These are phyloP conservation scores for Tipula unca DNA, from an alignment of 2,888 invertebrate species.

Conservation along the genomic window DNA sequence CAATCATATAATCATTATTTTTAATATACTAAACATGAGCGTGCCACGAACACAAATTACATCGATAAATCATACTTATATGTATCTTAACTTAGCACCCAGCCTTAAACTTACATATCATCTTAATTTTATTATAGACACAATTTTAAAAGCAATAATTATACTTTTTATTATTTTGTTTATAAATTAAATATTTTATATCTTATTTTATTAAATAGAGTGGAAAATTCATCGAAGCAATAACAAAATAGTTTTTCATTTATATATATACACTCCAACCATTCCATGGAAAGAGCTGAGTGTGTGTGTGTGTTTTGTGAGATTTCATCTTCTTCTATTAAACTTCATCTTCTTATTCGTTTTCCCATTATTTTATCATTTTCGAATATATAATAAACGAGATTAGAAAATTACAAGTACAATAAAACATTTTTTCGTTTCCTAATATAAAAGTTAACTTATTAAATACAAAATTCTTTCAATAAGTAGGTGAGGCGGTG, in stretches of 20 bases:
- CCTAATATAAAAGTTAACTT: too few species aligned
- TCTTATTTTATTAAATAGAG: neutral
- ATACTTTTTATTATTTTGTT: neutral
- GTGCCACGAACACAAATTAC: neutral
- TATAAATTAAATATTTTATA: neutral
- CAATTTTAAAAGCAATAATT: neutral
- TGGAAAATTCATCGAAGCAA: conserved; percentile 14
- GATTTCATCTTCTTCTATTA: neutral
- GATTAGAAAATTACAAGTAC: too few species aligned
- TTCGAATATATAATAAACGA: too few species aligned
- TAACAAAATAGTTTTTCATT: neutral
- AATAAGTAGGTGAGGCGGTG: too few species aligned
- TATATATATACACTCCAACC: neutral
- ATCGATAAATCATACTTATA: neutral
- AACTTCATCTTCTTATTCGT: neutral
- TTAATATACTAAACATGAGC: neutral
- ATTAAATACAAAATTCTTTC: too few species aligned
- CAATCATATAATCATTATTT: neutral
- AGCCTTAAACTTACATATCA: neutral
- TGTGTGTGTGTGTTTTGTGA: neutral
- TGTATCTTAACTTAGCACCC: neutral
- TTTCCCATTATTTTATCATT: neutral
- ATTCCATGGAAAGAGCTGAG: neutral
- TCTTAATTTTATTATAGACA: neutral
- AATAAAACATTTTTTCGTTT: too few species aligned